phyloP scores from a whole-genome alignment of 2,888 invertebrate species.

The Micoletzkya japonica region DNA sequence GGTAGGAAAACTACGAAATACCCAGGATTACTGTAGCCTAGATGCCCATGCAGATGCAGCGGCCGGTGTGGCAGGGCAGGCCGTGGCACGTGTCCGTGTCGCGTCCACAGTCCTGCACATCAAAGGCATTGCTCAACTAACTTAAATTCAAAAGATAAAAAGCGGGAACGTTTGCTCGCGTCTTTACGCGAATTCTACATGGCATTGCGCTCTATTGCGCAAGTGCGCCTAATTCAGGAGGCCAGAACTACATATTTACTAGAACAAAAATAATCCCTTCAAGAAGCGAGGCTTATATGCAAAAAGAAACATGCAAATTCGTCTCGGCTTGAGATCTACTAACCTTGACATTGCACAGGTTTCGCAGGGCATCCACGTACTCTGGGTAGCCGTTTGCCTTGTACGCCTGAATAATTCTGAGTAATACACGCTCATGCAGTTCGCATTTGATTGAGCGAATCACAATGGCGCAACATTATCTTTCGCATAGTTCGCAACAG shows the following conservation, averaged over 20 bases:
- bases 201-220: too few relatives aligned
- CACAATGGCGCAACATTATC: neutral
- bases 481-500: too few relatives aligned
- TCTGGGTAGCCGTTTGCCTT: conserved; percentile 31
- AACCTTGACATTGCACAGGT: conserved; percentile 36
- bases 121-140: too few relatives aligned
- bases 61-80: conserved; percentile 35
- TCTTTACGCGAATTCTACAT: too few relatives aligned
- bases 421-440: too few relatives aligned
- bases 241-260: neutral
- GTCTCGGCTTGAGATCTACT: conserved; percentile 25
- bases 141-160: too few relatives aligned
- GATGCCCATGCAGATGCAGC: conserved; percentile 35
- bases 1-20: too few relatives aligned
- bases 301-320: too few relatives aligned
- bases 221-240: too few relatives aligned
- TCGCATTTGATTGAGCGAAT: neutral
- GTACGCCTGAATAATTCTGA: conserved; percentile 22
- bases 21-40: too few relatives aligned
- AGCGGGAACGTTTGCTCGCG: too few relatives aligned
- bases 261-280: neutral
- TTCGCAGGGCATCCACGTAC: conserved; percentile 31
- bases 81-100: conserved; percentile 31
- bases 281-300: neutral
- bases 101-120: conserved; percentile 1